Conservation (phyloP, 92 coral and sea anemone species). For the Muricea muricata region DNA sequence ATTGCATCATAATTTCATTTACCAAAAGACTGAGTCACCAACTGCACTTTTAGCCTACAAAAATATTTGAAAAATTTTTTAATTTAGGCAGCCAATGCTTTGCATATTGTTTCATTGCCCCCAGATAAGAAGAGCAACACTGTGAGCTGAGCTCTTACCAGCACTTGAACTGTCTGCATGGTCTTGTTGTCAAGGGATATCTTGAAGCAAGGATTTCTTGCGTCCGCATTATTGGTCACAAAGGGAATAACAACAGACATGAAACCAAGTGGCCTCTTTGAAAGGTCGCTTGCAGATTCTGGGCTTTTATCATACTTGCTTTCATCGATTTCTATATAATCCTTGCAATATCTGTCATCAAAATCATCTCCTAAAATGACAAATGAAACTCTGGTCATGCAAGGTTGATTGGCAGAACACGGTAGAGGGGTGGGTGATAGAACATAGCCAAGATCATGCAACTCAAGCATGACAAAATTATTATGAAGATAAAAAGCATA, state of each 20-base stretch:
- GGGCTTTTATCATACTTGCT: conserved; percentile 66
- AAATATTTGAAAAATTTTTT: not conserved
- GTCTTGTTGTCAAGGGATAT: conserved; percentile 64
- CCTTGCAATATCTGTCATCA: conserved; percentile 59
- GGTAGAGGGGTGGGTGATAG: too few species aligned
- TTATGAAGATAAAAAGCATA: too few species aligned
- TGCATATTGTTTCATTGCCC: too few species aligned
- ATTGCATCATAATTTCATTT: not conserved
- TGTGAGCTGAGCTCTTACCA: too few species aligned
- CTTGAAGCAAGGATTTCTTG: conserved; percentile 70
- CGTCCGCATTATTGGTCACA: conserved; percentile 52
- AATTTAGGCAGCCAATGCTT: too few species aligned
- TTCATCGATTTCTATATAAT: conserved; percentile 56
- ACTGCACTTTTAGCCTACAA: conserved; percentile 30
- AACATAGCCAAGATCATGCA: conserved; percentile 6
- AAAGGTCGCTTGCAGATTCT: conserved; percentile 38
- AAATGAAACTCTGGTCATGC: not conserved
- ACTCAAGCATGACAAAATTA: too few species aligned
- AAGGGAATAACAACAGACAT: conserved; percentile 43
- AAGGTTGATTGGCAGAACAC: not conserved
- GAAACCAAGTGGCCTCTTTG: conserved; percentile 85
- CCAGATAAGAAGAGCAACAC: too few species aligned
- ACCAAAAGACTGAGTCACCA: conserved; percentile 49
- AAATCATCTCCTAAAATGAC: conserved; percentile 13
- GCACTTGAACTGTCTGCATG: conserved; percentile 67